These are phyloP conservation scores for Gallinago paraguaiae DNA, from an alignment of 2,113 vertebrate genomes.

Conservation along the genomic window DNA sequence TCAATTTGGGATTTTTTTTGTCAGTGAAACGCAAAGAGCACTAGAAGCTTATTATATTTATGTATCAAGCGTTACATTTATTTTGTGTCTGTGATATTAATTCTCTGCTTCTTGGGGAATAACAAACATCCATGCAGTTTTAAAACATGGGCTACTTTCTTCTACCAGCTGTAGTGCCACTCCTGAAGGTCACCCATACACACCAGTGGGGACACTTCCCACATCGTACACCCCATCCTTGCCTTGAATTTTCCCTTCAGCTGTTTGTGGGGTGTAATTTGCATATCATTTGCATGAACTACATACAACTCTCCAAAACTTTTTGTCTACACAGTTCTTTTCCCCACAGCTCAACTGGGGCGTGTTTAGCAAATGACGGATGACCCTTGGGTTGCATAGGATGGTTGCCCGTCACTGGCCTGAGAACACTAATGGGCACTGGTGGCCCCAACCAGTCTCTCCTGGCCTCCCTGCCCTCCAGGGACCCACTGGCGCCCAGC, in stretches of 20 bases:
- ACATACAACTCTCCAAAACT: neutral
- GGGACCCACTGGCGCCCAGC: fast-evolving
- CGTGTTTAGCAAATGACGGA: neutral
- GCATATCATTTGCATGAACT: neutral
- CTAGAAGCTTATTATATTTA: neutral
- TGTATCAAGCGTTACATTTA: fast-evolving
- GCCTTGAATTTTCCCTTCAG: neutral
- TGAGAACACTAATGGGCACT: neutral
- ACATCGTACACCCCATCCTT: neutral
- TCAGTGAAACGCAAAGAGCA: neutral
- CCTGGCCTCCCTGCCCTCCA: too few relatives aligned
- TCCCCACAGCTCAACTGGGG: neutral
- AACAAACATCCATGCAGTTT: neutral
- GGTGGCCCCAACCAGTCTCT: neutral
- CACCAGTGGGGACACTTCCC: neutral
- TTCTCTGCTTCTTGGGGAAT: neutral
- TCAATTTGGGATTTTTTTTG: neutral
- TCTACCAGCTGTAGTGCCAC: neutral
- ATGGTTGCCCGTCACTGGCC: fast-evolving
- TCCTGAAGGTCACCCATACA: neutral
- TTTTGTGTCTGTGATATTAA: neutral
- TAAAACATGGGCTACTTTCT: neutral
- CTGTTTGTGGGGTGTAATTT: neutral
- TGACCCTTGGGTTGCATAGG: neutral
- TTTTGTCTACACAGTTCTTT: fast-evolving